A percentile compares a stretch with the other conserved stretches of the same genome.
Evolutionary conservation across 2,797 vertebrate genomes (phyloP).

Genomic region (Sebastes hubbsi): DNA sequence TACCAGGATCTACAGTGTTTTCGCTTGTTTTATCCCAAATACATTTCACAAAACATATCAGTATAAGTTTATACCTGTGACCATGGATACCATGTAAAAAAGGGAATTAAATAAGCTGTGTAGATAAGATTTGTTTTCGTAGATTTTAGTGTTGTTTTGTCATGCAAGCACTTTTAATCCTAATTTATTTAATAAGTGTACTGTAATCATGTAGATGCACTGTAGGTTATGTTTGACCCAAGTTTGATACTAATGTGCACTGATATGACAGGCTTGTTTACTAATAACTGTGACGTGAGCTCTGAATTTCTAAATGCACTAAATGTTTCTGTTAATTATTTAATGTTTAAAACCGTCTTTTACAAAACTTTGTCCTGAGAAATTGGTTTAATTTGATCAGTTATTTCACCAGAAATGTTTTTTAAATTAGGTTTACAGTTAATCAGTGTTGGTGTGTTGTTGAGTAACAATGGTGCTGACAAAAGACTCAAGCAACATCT

Average conservation of each 20-base stretch:
- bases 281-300: constrained; percentile 19
- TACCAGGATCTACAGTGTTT: not conserved
- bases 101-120: constrained; percentile 14
- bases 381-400: not conserved
- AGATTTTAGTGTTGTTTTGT: not conserved
- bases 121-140: not conserved
- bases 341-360: not conserved
- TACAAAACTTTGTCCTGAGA: not conserved
- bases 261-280: not conserved
- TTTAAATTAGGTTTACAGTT: not conserved
- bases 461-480: not conserved
- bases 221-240: not conserved
- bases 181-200: constrained; percentile 9
- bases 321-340: not conserved
- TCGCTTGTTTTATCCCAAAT: not conserved
- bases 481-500: not conserved
- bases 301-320: constrained; percentile 38
- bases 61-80: not conserved
- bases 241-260: constrained; percentile 32
- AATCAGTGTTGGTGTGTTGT: not conserved
- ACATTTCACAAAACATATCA: not conserved
- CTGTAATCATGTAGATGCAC: constrained; percentile 10
- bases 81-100: not conserved
- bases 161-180: constrained; percentile 39
- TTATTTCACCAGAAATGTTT: not conserved